These are phyloP conservation scores for Lasioglossum baleicum DNA, from an alignment of 1,140 invertebrate genomes.

Conservation along the genomic window DNA sequence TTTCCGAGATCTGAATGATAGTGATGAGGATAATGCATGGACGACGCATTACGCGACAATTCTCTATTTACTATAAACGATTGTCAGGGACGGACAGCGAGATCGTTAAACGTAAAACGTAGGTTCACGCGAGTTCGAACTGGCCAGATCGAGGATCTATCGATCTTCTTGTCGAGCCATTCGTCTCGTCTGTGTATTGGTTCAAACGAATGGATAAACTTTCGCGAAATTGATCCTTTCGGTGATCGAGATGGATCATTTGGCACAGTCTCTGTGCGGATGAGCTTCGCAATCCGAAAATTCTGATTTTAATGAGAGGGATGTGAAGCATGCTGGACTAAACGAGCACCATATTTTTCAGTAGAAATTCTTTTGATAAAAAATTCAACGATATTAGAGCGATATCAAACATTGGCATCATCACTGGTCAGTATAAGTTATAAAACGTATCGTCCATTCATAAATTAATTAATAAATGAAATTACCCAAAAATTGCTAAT, in stretches of 20 bases:
- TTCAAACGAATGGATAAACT: neutral
- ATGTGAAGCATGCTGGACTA: too few species aligned
- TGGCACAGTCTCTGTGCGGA: neutral
- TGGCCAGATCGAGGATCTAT: neutral
- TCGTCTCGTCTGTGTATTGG: neutral
- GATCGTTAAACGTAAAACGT: slow-evolving; percentile 50
- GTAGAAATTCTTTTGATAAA: too few species aligned
- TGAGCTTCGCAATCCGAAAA: too few species aligned
- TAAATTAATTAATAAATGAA: too few species aligned
- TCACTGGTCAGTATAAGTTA: too few species aligned
- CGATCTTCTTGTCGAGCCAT: neutral
- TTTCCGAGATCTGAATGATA: neutral
- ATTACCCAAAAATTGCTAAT: too few species aligned
- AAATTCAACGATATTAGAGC: too few species aligned
- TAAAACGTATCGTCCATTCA: too few species aligned
- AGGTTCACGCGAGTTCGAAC: neutral
- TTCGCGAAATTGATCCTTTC: too few species aligned
- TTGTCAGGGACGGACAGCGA: slow-evolving; percentile 63
- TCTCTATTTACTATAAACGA: slow-evolving; percentile 55
- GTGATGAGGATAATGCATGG: neutral
- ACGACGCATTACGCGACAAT: slow-evolving; percentile 22
- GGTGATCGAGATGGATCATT: neutral
- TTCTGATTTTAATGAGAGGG: too few species aligned
- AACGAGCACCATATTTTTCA: too few species aligned
- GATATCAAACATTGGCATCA: too few species aligned